Percentiles rank a stretch among this genome's conserved stretches.
These are phyloP conservation scores for Drepanosiphum platanoidis DNA, from an alignment of 2,888 invertebrate species.

Conservation along the genomic window DNA sequence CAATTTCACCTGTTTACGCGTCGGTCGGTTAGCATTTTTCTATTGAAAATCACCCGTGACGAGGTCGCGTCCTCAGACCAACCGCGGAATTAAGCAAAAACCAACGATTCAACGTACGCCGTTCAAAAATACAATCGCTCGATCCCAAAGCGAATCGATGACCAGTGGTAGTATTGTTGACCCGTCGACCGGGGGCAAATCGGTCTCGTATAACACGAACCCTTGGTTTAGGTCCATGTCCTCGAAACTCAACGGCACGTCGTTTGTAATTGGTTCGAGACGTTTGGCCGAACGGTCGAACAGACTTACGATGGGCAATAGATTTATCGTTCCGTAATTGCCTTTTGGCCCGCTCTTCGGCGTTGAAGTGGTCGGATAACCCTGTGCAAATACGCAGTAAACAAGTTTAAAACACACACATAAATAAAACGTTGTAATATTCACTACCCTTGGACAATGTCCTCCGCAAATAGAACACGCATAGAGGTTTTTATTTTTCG, in stretches of 20 bases:
- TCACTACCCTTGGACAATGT: no score
- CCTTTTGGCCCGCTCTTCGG: constrained; percentile 74
- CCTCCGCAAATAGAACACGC: no score
- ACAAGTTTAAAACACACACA: no score
- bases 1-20: not conserved
- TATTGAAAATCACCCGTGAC: no score
- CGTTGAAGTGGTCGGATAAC: constrained; percentile 67
- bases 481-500: no score
- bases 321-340: constrained; percentile 73
- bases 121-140: constrained; percentile 75
- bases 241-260: constrained; percentile 73
- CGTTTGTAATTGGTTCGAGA: not conserved
- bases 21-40: no score
- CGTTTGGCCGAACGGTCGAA: constrained; percentile 49
- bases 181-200: not conserved
- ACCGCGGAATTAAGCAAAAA: no score
- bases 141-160: constrained; percentile 74
- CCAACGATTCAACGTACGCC: constrained; percentile 64
- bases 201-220: constrained; percentile 74
- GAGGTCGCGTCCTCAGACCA: no score
- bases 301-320: constrained; percentile 69
- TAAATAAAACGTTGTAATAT: no score
- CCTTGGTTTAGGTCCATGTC: constrained; percentile 73
- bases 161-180: constrained; percentile 68
- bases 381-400: constrained; percentile 56